Evolutionary conservation across 2,113 vertebrate species (phyloP), one percentile per base, ranked within the genome.

Genomic region (Eurypyga helias): DNA sequence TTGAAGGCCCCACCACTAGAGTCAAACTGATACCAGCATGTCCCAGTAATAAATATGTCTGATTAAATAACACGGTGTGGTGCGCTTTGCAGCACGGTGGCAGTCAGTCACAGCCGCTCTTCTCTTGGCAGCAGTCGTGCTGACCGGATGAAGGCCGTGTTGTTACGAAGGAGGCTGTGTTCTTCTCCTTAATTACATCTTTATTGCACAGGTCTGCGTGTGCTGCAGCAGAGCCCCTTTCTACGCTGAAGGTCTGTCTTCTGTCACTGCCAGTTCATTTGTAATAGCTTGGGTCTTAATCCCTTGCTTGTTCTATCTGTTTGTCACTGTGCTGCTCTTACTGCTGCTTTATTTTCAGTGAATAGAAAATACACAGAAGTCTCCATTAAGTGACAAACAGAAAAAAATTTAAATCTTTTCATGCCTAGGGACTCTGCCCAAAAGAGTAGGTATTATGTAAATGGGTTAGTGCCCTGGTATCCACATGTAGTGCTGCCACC

Each of bases 141-240:
- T 85, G 73, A 4, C 34, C 82, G 77, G 90, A 92, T 92, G 79
- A 86, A 88, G 46, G 51, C 75, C 76, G 5, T 70, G 55, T 73
- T 91, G 70, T 72, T 93, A 79, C n/a, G 87, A 91, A 87, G 70
- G 70, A 93, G 91, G 17, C 93, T 91, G 43, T 96, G 87, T 87
- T 95, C 84, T 88, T 94, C 89, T 90, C 66, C 78, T 83, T 96
- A 95, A 95, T 96, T 86, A 57, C 79, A 55, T 95, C 90, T 90
- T 96, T 92, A 78, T 71, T 95, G 85, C 85, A 38, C 87, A 96
- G 93, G 92, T 95, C 89, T 70, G 36, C 49, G 51, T 67, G 18
- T 89, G 49, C 45, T 91, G 66, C 75, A 57, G 93, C 92, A 91
- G 87, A 95, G 61, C 82, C n/a, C n/a, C 41, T 93, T 76, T 83